Conservation (phyloP, 2,797 vertebrate genomes). For the Neosilurus mollespiculum region DNA sequence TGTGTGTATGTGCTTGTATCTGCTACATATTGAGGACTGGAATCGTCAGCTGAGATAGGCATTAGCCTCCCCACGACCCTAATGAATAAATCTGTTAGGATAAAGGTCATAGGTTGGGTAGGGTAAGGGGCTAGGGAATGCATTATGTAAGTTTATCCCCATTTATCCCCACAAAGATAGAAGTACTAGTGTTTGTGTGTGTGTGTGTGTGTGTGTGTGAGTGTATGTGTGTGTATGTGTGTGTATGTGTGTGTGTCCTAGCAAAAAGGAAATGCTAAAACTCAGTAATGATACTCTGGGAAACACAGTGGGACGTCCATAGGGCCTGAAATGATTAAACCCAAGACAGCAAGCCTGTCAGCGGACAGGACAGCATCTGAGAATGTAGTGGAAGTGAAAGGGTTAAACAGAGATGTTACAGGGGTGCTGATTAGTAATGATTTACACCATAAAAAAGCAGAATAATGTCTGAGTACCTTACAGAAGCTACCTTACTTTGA, state of each 20-base stretch:
- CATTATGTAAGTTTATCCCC: too few relatives aligned
- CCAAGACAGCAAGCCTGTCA: background rate
- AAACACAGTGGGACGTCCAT: slow-evolving; percentile 72
- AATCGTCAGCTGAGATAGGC: too few relatives aligned
- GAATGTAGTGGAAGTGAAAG: slow-evolving; percentile 57
- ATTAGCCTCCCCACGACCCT: too few relatives aligned
- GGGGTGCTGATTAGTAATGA: slow-evolving; percentile 44
- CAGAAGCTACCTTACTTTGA: background rate
- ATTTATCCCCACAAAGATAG: too few relatives aligned
- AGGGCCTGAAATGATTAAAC: slow-evolving; percentile 68
- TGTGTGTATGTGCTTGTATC: background rate
- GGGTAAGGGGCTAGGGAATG: too few relatives aligned
- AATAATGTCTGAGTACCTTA: background rate
- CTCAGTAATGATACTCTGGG: slow-evolving; percentile 73
- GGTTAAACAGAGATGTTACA: slow-evolving; percentile 69
- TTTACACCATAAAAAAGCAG: slow-evolving; percentile 67
- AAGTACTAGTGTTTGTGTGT: too few relatives aligned
- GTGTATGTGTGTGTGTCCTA: background rate
- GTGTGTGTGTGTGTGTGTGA: too few relatives aligned
- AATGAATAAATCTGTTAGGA: too few relatives aligned
- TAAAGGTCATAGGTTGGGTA: too few relatives aligned
- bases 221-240: too few relatives aligned
- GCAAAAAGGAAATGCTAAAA: slow-evolving; percentile 75
- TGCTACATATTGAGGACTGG: too few relatives aligned
- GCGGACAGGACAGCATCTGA: slow-evolving; percentile 73